A percentile compares a stretch with the other conserved stretches of the same genome.
These are phyloP conservation scores for Aradophagus sp. DNA, from an alignment of 1,140 invertebrate genomes.

Conservation along the genomic window DNA sequence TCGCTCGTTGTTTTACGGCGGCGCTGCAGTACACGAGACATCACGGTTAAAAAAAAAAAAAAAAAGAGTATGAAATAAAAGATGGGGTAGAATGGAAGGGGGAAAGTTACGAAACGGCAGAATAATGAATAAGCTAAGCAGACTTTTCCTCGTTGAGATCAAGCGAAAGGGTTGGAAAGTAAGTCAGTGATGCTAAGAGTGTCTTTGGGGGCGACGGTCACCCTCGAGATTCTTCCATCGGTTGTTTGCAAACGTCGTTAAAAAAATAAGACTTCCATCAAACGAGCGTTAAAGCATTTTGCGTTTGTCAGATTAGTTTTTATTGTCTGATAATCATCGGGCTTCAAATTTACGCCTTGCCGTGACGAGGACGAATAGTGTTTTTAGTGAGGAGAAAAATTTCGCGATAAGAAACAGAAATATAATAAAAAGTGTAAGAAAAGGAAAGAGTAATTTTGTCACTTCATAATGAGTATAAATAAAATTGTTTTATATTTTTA, in stretches of 20 bases:
- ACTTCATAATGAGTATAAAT: too few relatives aligned
- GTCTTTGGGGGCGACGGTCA: constrained; percentile 33
- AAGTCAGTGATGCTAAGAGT: constrained; percentile 69
- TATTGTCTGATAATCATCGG: constrained; percentile 42
- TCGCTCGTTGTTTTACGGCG: constrained; percentile 39
- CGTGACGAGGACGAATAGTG: too few relatives aligned
- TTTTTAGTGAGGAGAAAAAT: too few relatives aligned
- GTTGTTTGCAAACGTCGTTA: constrained; percentile 51
- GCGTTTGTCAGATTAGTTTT: constrained; percentile 44
- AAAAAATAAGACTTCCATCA: constrained; percentile 48
- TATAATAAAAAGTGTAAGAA: too few relatives aligned
- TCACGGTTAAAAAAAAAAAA: constrained; percentile 13
- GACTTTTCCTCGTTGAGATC: constrained; percentile 30
- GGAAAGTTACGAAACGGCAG: background rate
- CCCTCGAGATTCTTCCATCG: constrained; percentile 47
- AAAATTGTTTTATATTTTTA: too few relatives aligned
- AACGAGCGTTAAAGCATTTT: constrained; percentile 53
- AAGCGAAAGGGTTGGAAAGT: constrained; percentile 68
- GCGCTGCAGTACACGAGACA: constrained; percentile 12
- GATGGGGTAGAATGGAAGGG: background rate
- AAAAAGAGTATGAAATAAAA: constrained; percentile 1
- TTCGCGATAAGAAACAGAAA: too few relatives aligned
- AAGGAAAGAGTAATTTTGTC: too few relatives aligned
- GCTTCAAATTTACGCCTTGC: constrained; percentile 37
- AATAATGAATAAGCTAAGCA: constrained; percentile 29